phyloP scores from a whole-genome alignment of 1,140 invertebrate species.

The Penaeus japonicus region DNA sequence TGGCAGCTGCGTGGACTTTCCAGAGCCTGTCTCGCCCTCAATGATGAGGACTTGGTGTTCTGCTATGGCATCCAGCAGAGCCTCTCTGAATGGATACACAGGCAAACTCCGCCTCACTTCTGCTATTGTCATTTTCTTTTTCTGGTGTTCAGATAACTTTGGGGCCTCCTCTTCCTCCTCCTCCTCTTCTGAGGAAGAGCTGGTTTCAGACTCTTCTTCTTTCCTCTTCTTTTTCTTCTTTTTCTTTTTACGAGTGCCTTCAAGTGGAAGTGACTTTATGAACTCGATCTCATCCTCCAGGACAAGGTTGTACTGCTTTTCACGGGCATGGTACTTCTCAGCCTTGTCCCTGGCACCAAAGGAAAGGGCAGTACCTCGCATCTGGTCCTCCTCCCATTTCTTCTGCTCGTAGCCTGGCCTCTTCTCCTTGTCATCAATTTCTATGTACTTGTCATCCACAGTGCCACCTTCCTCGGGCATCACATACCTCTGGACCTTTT shows the following conservation, averaged over 20 bases:
- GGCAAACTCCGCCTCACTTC: conserved; percentile 94
- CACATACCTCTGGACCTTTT: conserved; percentile 90
- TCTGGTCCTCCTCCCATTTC: conserved; percentile 98
- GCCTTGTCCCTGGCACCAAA: conserved; percentile 91
- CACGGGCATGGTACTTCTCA: conserved; percentile 62
- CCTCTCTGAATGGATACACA: conserved; percentile 91
- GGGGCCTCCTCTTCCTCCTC: conserved; percentile 64
- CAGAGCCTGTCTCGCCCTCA: conserved; percentile 90
- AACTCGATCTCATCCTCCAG: conserved; percentile 98
- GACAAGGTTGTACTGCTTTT: conserved; percentile 91
- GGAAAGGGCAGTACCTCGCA: conserved; percentile 88
- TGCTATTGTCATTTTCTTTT: conserved; percentile 83
- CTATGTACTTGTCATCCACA: conserved; percentile 74
- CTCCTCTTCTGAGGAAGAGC: conserved; percentile 22
- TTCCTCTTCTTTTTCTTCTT: conserved; percentile 44
- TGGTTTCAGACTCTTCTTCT: background rate
- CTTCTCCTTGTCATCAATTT: conserved; percentile 87
- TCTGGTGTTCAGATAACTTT: conserved; percentile 74
- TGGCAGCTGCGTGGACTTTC: conserved; percentile 98
- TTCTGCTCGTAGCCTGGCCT: conserved; percentile 91
- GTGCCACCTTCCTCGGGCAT: conserved; percentile 80
- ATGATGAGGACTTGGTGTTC: conserved; percentile 81
- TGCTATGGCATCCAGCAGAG: conserved; percentile 68
- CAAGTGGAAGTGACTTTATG: conserved; percentile 89
- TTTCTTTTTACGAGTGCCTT: conserved; percentile 72